Evolutionary conservation across 1,140 invertebrate genomes (phyloP), one percentile per base, ranked within the genome.

Genomic region (Brachionus asplanchnoidis): DNA sequence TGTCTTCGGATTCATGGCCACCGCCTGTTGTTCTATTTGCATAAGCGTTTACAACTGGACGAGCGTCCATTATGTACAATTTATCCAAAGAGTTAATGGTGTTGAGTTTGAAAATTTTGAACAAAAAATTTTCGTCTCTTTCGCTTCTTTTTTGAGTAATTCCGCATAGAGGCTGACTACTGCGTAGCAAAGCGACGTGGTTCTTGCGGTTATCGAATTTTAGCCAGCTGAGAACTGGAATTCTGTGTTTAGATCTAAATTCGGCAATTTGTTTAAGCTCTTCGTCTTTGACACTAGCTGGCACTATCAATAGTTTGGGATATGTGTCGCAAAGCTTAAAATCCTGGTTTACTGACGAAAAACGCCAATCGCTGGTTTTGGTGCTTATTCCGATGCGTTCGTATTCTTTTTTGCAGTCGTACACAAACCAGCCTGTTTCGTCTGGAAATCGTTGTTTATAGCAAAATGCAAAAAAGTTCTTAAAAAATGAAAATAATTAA

Each of bases 1-100:
- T 97, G 68, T 94, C 95, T 90, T 98, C 96, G 90, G 97, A 98
- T 89, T 99, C 98, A 88, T 99, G 99, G 1, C 98, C 98, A 91
- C 98, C 99, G 83, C 98, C 98, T 2, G 96, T 95, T 7, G 97
- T 97, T 88, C 95, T 93, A 90, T 99, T 99, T 12, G 97, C 97
- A 94, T 99, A 97, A n/a, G 98, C 97, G 91, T 99, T 99, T 85
- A 99, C 44, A 9, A 44, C 23, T 17, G 84, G 84, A 36, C 84
- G 32, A 23, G 70, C 66, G n/a, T 83, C 60, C n/a, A 50, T 26
- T 56, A 82, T 77, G 20, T 77, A 77, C 4, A 73, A 20, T 42
- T 73, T 73, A 73, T 77, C 73, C 14, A 77, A 26, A 50, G 78
- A 42, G 26, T 28, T 75, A 11, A 53, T 86, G 17, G 36, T 73